Percentiles rank a stretch among this genome's conserved stretches.
These are phyloP conservation scores for Neosalanx taihuensis DNA, from an alignment of 2,797 vertebrate genomes.

Conservation along the genomic window DNA sequence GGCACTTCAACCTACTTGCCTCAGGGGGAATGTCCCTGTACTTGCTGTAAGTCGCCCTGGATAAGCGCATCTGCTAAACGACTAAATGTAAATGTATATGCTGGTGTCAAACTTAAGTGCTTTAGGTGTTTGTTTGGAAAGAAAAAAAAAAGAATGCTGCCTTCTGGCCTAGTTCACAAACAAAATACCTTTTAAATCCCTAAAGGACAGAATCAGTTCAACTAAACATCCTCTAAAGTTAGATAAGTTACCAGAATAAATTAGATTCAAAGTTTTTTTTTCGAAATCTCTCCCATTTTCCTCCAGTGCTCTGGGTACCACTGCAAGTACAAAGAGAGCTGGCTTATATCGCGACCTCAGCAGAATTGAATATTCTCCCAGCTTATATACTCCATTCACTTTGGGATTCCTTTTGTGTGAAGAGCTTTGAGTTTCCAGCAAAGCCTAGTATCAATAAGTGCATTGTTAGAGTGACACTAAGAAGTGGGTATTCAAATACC, in stretches of 20 bases:
- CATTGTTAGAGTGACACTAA: constrained; percentile 60
- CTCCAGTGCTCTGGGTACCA: constrained; percentile 28
- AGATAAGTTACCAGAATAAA: constrained; percentile 60
- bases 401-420: constrained; percentile 56
- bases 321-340: constrained; percentile 55
- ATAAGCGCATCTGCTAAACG: neutral
- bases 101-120: constrained; percentile 50
- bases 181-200: constrained; percentile 35
- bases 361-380: constrained; percentile 56
- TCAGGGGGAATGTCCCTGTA: too few species aligned
- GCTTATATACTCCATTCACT: constrained; percentile 53
- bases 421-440: constrained; percentile 58
- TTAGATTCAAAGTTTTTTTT: constrained; percentile 44
- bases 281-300: constrained; percentile 46
- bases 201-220: constrained; percentile 50
- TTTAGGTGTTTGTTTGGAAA: constrained; percentile 29
- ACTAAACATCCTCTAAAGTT: constrained; percentile 54
- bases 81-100: constrained; percentile 34
- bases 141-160: constrained; percentile 42
- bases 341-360: constrained; percentile 57
- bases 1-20: too few species aligned
- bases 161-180: constrained; percentile 18
- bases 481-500: constrained; percentile 54
- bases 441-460: constrained; percentile 61
- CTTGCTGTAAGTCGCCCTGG: too few species aligned